Evolutionary conservation across 53 echinoderm and acorn worm genomes (phyloP).

Genomic region (Crossaster papposus): DNA sequence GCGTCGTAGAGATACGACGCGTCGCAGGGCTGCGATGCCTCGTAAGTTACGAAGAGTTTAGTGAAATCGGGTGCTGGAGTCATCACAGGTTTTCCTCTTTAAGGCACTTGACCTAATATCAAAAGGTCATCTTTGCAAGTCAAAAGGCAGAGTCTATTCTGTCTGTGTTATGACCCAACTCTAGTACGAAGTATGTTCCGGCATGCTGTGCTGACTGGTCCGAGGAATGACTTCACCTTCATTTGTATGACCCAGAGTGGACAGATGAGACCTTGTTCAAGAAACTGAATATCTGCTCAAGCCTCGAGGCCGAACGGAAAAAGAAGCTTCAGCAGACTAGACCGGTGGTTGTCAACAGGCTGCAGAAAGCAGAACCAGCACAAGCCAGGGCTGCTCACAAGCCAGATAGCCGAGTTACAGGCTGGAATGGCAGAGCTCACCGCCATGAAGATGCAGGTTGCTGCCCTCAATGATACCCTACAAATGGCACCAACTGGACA

Average conservation of each 20-base stretch:
- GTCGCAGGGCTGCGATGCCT: no score
- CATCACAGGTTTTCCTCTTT: slow-evolving; percentile 39
- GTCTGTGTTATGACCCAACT: slow-evolving; percentile 34
- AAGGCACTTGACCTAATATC: slow-evolving; percentile 44
- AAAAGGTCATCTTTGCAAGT: slow-evolving; percentile 62
- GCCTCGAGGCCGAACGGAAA: slow-evolving; percentile 2
- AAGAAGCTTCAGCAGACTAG: slow-evolving; percentile 1
- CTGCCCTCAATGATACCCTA: no score
- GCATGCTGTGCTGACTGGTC: slow-evolving; percentile 53
- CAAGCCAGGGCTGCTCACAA: no score
- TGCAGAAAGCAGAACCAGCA: no score
- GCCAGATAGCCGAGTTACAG: no score
- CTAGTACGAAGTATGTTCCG: slow-evolving; percentile 50
- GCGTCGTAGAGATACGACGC: no score
- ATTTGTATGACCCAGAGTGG: slow-evolving; percentile 8
- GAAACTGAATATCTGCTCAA: slow-evolving; percentile 14
- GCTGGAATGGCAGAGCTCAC: no score
- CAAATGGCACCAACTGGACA: no score
- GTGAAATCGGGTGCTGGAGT: no score
- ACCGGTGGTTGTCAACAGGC: neutral
- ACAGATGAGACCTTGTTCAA: slow-evolving; percentile 16
- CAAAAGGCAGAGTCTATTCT: slow-evolving; percentile 38
- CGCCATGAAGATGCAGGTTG: no score
- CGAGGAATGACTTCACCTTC: slow-evolving; percentile 32
- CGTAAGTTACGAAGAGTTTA: no score